phyloP scores from a whole-genome alignment of 2,888 invertebrate species.

The Macrophya alboannulata region DNA sequence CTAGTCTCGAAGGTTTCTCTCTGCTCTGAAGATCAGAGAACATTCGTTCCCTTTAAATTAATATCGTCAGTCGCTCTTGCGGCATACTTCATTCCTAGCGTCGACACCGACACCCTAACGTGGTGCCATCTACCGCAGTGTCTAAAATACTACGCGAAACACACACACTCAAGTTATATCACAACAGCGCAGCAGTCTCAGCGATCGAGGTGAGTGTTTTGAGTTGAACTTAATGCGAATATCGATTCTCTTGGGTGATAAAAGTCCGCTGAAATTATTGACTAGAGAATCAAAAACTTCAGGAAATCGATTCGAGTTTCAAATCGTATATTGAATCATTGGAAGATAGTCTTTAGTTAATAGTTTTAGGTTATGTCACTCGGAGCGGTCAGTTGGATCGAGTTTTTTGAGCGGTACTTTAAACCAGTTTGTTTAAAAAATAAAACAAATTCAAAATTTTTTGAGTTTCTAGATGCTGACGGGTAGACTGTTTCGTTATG shows the following conservation, averaged over 20 bases:
- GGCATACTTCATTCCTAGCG: not conserved
- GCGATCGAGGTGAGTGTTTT: constrained; percentile 1
- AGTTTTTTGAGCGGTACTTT: not conserved
- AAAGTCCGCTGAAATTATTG: not conserved
- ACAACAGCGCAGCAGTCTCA: not conserved
- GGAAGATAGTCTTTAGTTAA: not conserved
- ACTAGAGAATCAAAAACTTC: no score
- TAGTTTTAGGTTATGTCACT: constrained; percentile 5
- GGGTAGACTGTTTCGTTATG: constrained; percentile 82
- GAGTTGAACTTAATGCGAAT: not conserved
- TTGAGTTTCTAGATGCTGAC: constrained; percentile 83
- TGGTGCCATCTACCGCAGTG: not conserved
- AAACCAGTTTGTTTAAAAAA: not conserved
- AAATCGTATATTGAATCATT: not conserved
- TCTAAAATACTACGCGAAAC: not conserved
- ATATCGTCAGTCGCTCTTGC: not conserved
- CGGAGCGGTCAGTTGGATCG: not conserved
- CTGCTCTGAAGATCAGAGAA: not conserved
- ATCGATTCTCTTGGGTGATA: not conserved
- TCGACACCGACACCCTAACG: not conserved
- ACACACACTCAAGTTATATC: not conserved
- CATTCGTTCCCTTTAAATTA: not conserved
- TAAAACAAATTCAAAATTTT: not conserved
- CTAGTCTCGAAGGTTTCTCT: no score
- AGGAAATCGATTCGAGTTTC: not conserved